These are phyloP conservation scores for Nebria ingens DNA, from an alignment of 1,140 invertebrate species.

Conservation along the genomic window DNA sequence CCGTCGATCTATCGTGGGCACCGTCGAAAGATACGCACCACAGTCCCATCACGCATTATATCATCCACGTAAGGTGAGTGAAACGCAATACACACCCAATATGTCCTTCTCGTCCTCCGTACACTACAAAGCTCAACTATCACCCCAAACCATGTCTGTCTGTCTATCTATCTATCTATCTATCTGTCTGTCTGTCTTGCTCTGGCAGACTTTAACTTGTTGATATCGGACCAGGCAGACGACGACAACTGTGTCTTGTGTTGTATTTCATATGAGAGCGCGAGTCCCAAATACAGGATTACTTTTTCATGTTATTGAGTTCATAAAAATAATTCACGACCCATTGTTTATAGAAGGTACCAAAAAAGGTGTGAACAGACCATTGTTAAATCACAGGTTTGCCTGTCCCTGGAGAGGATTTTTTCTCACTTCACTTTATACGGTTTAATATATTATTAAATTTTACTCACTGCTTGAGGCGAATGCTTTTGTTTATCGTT, in stretches of 20 bases:
- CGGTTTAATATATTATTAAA: background rate
- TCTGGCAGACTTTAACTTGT: too few species aligned
- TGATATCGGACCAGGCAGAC: too few species aligned
- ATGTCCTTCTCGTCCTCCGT: slow-evolving; percentile 13
- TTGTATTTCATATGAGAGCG: too few species aligned
- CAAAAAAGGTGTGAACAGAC: background rate
- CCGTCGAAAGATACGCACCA: slow-evolving; percentile 57
- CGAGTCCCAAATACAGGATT: background rate
- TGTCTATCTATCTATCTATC: too few species aligned
- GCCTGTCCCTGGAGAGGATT: background rate
- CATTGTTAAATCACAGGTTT: background rate
- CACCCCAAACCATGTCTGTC: too few species aligned
- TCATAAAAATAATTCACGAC: background rate
- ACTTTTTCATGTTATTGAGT: background rate
- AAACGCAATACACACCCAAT: too few species aligned
- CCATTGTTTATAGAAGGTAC: background rate
- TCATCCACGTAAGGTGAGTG: slow-evolving; percentile 62
- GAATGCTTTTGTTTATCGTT: background rate
- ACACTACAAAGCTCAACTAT: background rate
- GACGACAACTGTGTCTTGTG: too few species aligned
- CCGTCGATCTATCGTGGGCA: slow-evolving; percentile 66
- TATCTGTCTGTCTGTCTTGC: too few species aligned
- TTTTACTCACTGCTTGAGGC: background rate
- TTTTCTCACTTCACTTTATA: background rate
- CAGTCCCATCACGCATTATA: slow-evolving; percentile 58